Evolutionary conservation across 2,797 vertebrate species (phyloP).

Genomic region (Enteromius paludinosus): DNA sequence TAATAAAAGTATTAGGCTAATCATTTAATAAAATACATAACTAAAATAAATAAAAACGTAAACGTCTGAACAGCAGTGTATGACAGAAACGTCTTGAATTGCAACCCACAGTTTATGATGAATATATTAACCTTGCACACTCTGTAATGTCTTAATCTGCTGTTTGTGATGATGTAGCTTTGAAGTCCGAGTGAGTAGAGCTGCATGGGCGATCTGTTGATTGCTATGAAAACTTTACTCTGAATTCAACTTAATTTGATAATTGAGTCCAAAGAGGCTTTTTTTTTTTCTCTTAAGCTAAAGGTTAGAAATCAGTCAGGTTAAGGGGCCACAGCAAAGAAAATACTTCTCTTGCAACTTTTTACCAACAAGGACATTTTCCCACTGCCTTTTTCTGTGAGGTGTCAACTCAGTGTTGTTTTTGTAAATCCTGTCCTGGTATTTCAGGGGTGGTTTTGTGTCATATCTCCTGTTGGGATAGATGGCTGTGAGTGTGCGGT

Average conservation of each 20-base stretch:
- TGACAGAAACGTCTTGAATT: not conserved
- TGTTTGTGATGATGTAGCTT: not conserved
- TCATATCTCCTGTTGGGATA: conserved; percentile 64
- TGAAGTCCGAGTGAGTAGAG: not conserved
- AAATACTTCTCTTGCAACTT: conserved; percentile 18
- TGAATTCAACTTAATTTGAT: conserved; percentile 73
- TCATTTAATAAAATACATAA: not conserved
- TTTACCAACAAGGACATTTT: conserved; percentile 23
- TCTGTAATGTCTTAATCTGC: not conserved
- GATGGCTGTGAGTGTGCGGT: conserved; percentile 53
- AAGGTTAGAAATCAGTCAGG: conserved; percentile 49
- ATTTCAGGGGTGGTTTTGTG: conserved; percentile 56
- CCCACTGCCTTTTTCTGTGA: conserved; percentile 14
- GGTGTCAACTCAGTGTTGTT: conserved; percentile 35
- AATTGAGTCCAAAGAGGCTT: conserved; percentile 70
- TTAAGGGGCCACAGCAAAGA: conserved; percentile 29
- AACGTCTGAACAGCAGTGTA: not conserved
- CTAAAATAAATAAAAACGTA: no score
- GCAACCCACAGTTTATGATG: not conserved
- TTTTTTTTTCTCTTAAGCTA: conserved; percentile 62
- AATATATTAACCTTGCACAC: not conserved
- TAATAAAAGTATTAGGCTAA: not conserved
- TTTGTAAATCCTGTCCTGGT: conserved; percentile 38
- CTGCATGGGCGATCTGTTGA: conserved; percentile 65
- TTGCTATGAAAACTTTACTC: conserved; percentile 61